Percentiles rank a stretch among this genome's conserved stretches.
Evolutionary conservation across 2,888 invertebrate species (phyloP).

Genomic region (Slavum lentiscoides): DNA sequence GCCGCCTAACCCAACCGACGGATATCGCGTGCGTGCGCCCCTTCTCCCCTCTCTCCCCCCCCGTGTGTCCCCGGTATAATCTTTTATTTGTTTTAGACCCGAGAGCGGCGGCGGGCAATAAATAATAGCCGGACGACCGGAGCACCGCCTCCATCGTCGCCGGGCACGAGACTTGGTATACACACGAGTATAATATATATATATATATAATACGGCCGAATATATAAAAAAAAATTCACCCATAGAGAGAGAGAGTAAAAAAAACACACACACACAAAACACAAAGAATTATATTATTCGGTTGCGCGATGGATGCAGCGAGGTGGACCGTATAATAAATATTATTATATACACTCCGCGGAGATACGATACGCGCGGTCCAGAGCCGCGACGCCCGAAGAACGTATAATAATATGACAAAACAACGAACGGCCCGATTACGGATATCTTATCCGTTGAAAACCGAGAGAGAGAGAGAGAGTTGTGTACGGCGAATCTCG

Average conservation of each 20-base stretch:
- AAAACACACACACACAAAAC: too few relatives aligned
- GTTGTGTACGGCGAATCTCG: background rate
- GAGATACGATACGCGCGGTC: background rate
- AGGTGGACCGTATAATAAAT: conserved; percentile 25
- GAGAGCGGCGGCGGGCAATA: conserved; percentile 16
- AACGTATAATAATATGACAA: conserved; percentile 25
- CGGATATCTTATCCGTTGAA: background rate
- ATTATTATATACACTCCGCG: too few relatives aligned
- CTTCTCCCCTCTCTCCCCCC: too few relatives aligned
- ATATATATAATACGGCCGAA: background rate
- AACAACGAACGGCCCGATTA: conserved; percentile 36
- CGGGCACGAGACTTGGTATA: background rate
- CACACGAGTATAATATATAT: background rate
- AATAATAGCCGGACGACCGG: conserved; percentile 9
- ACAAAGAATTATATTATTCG: too few relatives aligned
- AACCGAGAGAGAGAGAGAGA: background rate
- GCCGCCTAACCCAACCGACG: background rate
- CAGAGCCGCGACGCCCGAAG: background rate
- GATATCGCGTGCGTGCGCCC: background rate
- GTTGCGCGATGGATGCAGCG: too few relatives aligned
- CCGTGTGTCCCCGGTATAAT: conserved; percentile 14
- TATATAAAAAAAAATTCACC: background rate
- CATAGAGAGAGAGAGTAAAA: too few relatives aligned
- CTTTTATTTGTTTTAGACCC: conserved; percentile 49
- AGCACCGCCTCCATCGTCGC: conserved; percentile 15